Percentiles rank a stretch among this genome's conserved stretches.
These are phyloP conservation scores for Hemiprocne comata DNA, from an alignment of 2,113 vertebrate species.

Conservation along the genomic window DNA sequence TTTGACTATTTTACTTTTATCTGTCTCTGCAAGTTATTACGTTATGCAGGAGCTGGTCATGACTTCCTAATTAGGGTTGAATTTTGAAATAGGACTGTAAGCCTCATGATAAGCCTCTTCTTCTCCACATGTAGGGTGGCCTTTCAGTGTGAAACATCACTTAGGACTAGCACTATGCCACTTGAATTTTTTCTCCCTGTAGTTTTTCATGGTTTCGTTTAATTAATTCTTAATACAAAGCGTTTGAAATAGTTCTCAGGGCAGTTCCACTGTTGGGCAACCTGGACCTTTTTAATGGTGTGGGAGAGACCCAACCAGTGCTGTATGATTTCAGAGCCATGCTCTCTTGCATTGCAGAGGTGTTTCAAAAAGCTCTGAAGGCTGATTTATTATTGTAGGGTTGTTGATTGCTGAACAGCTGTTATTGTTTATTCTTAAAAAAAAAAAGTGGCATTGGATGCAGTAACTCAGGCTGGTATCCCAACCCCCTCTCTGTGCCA, in stretches of 20 bases:
- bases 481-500: fast-evolving
- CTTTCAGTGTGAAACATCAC: background rate
- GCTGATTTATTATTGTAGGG: background rate
- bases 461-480: background rate
- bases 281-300: background rate
- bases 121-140: background rate
- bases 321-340: background rate
- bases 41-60: background rate
- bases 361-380: background rate
- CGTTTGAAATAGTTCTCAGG: background rate
- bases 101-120: background rate
- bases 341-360: background rate
- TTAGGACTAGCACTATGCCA: background rate
- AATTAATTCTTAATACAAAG: background rate
- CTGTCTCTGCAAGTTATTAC: background rate
- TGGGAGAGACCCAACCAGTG: background rate
- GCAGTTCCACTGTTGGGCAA: background rate
- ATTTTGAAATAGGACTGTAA: background rate
- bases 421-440: background rate
- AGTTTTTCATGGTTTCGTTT: background rate
- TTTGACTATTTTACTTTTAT: background rate
- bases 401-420: background rate
- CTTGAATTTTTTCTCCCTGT: background rate
- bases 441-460: background rate
- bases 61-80: background rate